These are phyloP conservation scores for Cyclopterus lumpus DNA, from an alignment of 2,797 vertebrate genomes.

Conservation along the genomic window DNA sequence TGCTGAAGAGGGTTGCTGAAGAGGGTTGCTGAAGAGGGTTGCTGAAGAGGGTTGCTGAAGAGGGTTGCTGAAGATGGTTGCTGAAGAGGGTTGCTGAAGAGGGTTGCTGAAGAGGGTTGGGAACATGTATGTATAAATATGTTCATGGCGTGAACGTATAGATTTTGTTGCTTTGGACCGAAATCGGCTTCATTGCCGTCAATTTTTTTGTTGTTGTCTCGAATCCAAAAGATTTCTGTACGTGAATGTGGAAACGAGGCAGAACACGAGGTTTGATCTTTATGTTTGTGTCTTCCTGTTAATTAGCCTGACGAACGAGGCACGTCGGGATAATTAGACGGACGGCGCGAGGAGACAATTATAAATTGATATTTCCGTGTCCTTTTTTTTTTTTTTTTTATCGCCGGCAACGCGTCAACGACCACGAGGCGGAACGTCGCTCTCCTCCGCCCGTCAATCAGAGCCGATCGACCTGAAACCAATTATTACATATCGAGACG, in stretches of 20 bases:
- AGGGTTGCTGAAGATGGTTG: no score
- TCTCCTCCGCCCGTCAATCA: neutral
- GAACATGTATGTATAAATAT: no score
- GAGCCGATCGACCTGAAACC: no score
- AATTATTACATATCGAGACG: neutral
- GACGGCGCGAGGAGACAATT: slow-evolving; percentile 1
- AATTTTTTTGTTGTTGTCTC: no score
- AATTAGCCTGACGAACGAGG: slow-evolving; percentile 17
- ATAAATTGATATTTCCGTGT: slow-evolving; percentile 7
- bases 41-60: no score
- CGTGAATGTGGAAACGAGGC: neutral
- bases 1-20: no score
- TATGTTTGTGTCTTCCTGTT: neutral
- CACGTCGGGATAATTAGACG: neutral
- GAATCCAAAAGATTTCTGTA: neutral
- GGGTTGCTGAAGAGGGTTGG: no score
- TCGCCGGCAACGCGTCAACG: neutral
- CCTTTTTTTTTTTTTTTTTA: no score
- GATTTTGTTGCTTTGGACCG: neutral
- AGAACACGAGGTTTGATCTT: neutral
- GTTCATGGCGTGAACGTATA: neutral
- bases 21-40: no score
- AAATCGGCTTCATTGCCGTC: neutral
- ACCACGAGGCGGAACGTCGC: neutral
- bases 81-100: no score